phyloP scores from a whole-genome alignment of 92 coral and sea anemone species.

The Heliopora coerulea region DNA sequence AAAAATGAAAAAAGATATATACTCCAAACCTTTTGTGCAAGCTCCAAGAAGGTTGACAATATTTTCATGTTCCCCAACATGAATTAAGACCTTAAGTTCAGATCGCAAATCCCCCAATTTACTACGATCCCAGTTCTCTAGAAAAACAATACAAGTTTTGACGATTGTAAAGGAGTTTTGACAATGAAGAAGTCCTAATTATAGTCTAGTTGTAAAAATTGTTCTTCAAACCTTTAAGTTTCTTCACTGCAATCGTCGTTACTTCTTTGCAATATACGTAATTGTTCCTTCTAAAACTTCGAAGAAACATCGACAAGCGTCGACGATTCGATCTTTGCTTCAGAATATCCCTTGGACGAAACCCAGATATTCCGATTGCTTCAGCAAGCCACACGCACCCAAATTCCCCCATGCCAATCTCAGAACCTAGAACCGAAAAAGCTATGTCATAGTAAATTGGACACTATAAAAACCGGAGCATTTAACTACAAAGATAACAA shows the following conservation, averaged over 20 bases:
- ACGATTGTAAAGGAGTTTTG: background rate
- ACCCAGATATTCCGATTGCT: conserved; percentile 85
- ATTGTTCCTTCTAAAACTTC: conserved; percentile 42
- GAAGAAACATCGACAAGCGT: conserved; percentile 60
- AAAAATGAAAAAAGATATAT: too few relatives aligned
- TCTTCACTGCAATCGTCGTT: conserved; percentile 77
- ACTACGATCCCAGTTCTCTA: conserved; percentile 65
- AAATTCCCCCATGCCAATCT: conserved; percentile 91
- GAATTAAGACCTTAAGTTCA: conserved; percentile 80
- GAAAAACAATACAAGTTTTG: too few relatives aligned
- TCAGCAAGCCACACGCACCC: conserved; percentile 85
- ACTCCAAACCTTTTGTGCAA: conserved; percentile 66
- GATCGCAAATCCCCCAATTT: conserved; percentile 79
- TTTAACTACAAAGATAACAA: too few relatives aligned
- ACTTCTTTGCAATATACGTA: conserved; percentile 46
- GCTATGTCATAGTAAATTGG: too few relatives aligned
- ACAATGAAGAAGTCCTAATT: background rate
- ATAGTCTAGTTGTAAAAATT: background rate
- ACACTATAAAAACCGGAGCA: too few relatives aligned
- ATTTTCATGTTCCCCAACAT: conserved; percentile 79
- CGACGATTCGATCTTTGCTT: conserved; percentile 57
- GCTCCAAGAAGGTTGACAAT: conserved; percentile 87
- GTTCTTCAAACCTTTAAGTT: conserved; percentile 64
- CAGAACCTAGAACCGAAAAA: conserved; percentile 23
- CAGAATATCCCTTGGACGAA: conserved; percentile 64